Percentiles rank a stretch among this genome's conserved stretches.
Evolutionary conservation across 2,113 vertebrate species (phyloP).

Genomic region (Istiophorus platypterus): DNA sequence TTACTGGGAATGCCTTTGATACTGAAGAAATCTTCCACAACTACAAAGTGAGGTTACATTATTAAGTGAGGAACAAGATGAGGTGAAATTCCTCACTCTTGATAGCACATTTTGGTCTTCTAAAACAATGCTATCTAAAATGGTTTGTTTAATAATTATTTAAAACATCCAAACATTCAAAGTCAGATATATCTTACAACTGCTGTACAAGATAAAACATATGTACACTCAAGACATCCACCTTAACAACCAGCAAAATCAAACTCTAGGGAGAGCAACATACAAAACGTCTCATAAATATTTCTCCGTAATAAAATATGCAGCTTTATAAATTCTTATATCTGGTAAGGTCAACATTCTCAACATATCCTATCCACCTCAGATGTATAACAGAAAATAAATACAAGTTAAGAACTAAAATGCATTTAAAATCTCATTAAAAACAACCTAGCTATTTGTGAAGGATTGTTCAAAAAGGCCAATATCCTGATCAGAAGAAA

Average conservation of each 20-base stretch:
- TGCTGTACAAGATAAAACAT: conserved; percentile 72
- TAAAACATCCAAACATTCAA: conserved; percentile 72
- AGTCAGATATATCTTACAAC: conserved; percentile 59
- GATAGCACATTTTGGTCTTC: conserved; percentile 38
- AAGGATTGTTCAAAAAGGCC: conserved; percentile 47
- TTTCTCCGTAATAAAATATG: conserved; percentile 79
- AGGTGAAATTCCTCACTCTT: conserved; percentile 15
- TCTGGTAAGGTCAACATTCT: conserved; percentile 30
- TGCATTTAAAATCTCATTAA: conserved; percentile 50
- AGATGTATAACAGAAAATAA: conserved; percentile 63
- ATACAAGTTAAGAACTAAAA: conserved; percentile 66
- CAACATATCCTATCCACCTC: conserved; percentile 40
- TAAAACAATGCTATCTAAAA: conserved; percentile 80
- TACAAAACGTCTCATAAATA: conserved; percentile 75
- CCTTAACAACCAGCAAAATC: conserved; percentile 35
- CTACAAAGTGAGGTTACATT: conserved; percentile 44
- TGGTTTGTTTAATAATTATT: conserved; percentile 58
- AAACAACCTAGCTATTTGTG: conserved; percentile 1
- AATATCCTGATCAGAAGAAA: conserved; percentile 50
- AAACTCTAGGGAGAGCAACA: conserved; percentile 47
- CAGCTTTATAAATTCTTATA: conserved; percentile 58
- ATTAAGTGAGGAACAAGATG: conserved; percentile 14
- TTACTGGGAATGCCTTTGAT: conserved; percentile 71
- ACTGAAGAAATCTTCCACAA: conserved; percentile 23
- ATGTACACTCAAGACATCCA: conserved; percentile 65